Percentiles rank a stretch among this genome's conserved stretches.
phyloP scores from a whole-genome alignment of 2,113 vertebrate genomes.

The Percopsis transmontana region DNA sequence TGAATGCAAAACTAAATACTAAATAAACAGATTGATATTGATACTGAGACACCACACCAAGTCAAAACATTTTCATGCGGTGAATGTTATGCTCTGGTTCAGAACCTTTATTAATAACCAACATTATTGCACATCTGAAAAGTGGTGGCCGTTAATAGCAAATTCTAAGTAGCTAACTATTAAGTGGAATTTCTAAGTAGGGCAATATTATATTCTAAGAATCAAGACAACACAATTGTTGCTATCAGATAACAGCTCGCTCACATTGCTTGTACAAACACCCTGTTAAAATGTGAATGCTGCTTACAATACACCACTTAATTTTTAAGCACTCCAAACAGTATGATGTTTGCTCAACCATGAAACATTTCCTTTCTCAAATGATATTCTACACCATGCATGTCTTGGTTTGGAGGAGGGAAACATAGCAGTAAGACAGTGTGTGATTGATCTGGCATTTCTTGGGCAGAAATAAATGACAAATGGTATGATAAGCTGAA shows the following conservation, averaged over 20 bases:
- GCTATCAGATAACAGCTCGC: background rate
- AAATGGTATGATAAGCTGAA: background rate
- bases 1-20: background rate
- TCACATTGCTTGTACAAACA: background rate
- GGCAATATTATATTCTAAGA: background rate
- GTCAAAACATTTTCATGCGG: background rate
- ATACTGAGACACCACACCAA: background rate
- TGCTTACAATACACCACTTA: background rate
- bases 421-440: background rate
- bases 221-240: background rate
- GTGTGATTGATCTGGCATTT: background rate
- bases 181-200: background rate
- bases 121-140: too few species aligned
- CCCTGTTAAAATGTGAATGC: background rate
- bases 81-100: background rate
- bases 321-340: background rate
- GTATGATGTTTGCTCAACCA: conserved; percentile 1
- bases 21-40: background rate
- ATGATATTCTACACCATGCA: background rate
- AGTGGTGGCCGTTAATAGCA: too few species aligned
- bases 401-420: background rate
- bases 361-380: background rate
- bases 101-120: background rate
- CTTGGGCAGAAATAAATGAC: background rate
- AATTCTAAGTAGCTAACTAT: background rate